phyloP scores from a whole-genome alignment of 2,888 invertebrate genomes.

The Tetragonula carbonaria region DNA sequence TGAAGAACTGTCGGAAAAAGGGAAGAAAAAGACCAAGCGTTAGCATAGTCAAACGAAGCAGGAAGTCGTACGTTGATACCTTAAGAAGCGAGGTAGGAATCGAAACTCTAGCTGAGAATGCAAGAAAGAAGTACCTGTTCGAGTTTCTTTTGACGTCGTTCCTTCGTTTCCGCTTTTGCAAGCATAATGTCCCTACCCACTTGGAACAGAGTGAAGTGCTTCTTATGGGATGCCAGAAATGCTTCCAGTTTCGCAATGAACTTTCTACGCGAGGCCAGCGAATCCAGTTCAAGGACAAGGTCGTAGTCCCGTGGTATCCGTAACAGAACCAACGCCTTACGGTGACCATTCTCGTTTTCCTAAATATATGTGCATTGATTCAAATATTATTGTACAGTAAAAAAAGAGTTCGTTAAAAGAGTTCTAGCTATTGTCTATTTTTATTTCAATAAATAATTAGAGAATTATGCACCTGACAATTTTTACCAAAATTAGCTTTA shows the following conservation, averaged over 20 bases:
- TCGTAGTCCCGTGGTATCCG: constrained; percentile 96
- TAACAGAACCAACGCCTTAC: constrained; percentile 91
- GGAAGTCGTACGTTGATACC: background rate
- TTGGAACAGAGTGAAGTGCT: constrained; percentile 88
- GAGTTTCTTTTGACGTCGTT: constrained; percentile 94
- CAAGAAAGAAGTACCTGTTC: constrained; percentile 86
- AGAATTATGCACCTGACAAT: background rate
- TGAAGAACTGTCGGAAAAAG: constrained; percentile 89
- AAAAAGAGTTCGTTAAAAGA: too few species aligned
- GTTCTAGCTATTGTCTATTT: too few species aligned
- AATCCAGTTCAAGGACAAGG: constrained; percentile 95
- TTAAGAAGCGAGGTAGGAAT: constrained; percentile 7
- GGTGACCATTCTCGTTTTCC: constrained; percentile 89
- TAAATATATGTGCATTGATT: constrained; percentile 77
- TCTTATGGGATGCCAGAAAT: constrained; percentile 93
- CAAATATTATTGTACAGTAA: constrained; percentile 12
- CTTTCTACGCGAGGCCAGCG: constrained; percentile 91
- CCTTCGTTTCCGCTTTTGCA: constrained; percentile 96
- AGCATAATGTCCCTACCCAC: constrained; percentile 94
- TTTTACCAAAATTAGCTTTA: background rate
- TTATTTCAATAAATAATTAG: too few species aligned
- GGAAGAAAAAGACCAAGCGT: background rate
- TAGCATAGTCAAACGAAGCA: background rate
- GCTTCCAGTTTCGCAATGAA: constrained; percentile 94
- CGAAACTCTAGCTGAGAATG: background rate